Evolutionary conservation across 2,888 invertebrate species (phyloP), one percentile per base, ranked within the genome.

Genomic region (Drosophila stalkeri): DNA sequence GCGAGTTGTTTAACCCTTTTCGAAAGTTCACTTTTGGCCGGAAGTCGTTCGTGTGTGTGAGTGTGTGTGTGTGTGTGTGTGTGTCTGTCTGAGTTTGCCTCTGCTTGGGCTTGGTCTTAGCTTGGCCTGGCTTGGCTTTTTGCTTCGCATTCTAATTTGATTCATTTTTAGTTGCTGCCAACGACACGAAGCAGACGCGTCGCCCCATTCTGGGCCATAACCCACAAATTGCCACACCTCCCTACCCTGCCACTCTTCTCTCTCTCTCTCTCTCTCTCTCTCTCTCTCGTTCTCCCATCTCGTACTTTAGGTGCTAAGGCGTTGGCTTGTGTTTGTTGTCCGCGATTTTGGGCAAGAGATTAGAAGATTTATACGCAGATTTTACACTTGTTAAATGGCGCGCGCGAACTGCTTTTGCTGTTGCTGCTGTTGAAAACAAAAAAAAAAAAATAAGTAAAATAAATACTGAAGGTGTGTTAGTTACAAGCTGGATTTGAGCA

Each of bases 301-400:
- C 18, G 14, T 11, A 9, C 41, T n/a, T n/a, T 27, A 82, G 85
- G 84, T 86, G 86, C 79, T 72, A 81, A 84, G 82, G 68, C 81
- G 77, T 75, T 80, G 81, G 70, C 67, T 68, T 64, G 70, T 74
- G 61, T 71, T 74, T 61, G 64, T 49, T 57, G 77, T 65, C 59
- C 64, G 80, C 78, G 78, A 82, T 82, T 81, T 72, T 68, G 75
- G 57, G 67, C 57, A 55, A 72, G 59, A 86, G 85, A 86, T 86
- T 82, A 86, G 74, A 72, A 81, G 86, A 86, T 86, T 85, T 86
- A 85, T 86, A 67, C 77, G 72, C 72, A 85, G 86, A 86, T 86
- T 85, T 81, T 76, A 69, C 71, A 85, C 81, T 82, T 86, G 82
- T 82, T 84, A 67, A 77, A 75, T 75, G 75, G 44, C 68, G 37